Base-by-base conservation (phyloP, 2,888 invertebrate species). In the Apodemia hepburni region DNA sequence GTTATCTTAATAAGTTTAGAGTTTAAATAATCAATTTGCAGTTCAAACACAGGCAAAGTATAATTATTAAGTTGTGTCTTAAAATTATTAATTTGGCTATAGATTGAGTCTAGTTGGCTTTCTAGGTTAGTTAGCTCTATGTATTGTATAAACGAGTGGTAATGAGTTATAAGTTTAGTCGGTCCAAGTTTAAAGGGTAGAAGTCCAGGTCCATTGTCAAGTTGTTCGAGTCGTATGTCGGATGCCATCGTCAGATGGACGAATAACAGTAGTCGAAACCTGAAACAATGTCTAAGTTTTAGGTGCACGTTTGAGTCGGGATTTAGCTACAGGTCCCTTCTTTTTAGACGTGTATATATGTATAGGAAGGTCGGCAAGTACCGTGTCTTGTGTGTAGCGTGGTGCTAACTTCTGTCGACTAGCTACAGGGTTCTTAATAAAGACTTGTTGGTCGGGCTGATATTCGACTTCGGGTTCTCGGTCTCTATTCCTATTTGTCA, bases 301-400 rank as follows among this genome's bases (percentile, higher is more conserved):
- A 47, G 66, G 63, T 1, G 54, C 38, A 58, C 62, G 62, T 61
- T 64, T 64, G 6, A 64, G 51, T 38, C 66, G 59, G 29, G 60
- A 59, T 61, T 65, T 65, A 3, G 65, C 61, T 35, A 64, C 60
- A 35, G 62, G 66, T 57, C 64, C 59, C 47, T 58, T 38, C 42
- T 61, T 63, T 61, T 65, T 61, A n/a, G 58, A 51, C 1, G 61
- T 65, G 18, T 66, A 66, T 33, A 66, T 63, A n/a, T 64, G 63
- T 4, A 64, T 64, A 3, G 66, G 66, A 17, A 60, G 57, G 57
- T 66, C 62, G 1, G 64, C 51, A 9, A 64, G 58, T 0, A 66
- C 66, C 27, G 57, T 62, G 38, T 66, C 66, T 8, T 57, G 64
- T 11, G 60, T 60, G 11, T 64, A 64, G n/a, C 63, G 61, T 9